Percentiles rank a stretch among this genome's conserved stretches.
Conservation (phyloP, 2,113 vertebrate genomes). For the Rattus norvegicus region DNA sequence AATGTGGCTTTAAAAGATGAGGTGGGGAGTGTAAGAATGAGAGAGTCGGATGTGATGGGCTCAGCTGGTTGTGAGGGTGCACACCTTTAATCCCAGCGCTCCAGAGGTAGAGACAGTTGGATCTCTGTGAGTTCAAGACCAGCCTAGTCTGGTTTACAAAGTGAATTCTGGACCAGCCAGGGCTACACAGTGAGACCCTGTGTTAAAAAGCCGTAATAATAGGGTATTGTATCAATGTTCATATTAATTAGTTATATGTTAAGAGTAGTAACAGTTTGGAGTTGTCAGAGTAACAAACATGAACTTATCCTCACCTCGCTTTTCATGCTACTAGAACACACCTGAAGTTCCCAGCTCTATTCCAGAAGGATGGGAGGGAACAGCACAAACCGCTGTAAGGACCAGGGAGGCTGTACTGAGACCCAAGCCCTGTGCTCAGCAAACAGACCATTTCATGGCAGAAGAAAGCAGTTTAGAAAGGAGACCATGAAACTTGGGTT, state of each 20-base stretch:
- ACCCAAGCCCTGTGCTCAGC: not conserved
- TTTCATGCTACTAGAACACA: not conserved
- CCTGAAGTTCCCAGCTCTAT: not conserved
- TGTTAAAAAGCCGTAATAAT: not conserved
- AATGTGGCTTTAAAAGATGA: not conserved
- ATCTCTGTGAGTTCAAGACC: not conserved
- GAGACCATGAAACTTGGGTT: not conserved
- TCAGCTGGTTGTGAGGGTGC: not conserved
- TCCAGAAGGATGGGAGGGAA: not conserved
- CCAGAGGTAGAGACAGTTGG: not conserved
- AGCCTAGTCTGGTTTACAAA: not conserved
- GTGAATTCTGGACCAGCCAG: not conserved
- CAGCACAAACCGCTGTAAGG: not conserved
- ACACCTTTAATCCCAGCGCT: not conserved
- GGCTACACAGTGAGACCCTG: not conserved
- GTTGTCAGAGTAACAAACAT: not conserved
- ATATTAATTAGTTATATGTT: not conserved
- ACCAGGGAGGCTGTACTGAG: not conserved
- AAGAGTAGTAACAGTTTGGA: not conserved
- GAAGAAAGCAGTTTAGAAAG: not conserved
- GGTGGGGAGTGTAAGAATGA: not conserved
- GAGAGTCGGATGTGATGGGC: not conserved
- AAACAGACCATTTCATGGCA: not conserved
- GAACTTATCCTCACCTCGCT: not conserved
- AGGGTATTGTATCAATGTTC: not conserved